Base-by-base conservation (phyloP, 2,888 invertebrate genomes). In the Drosophila mayaguana region DNA sequence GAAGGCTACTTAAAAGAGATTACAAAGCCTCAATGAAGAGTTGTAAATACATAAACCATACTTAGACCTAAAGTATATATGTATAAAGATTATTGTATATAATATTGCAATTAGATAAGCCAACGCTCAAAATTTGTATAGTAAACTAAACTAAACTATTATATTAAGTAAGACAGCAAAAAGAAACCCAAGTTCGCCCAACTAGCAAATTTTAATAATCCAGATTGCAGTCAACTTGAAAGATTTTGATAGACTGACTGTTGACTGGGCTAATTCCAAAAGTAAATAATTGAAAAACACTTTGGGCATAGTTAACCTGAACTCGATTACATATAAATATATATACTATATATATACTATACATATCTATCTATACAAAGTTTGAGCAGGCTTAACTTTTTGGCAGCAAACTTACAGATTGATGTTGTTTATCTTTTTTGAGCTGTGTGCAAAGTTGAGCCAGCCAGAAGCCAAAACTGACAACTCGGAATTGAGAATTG, bases 361-460 rank as follows among this genome's bases (percentile, higher is more conserved):
- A 36, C 16, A 38, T 38, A 22, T n/a, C 38, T 36, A 20, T 36
- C 22, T 50, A 61, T 45, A 38, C 57, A 32, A 57, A 61, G 48
- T 42, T 25, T n/a, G 20, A 12, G 18, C 45, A 20, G 43, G 20
- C 56, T 61, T 60, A 79, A 85, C 68, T 76, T 82, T 65, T 65
- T 43, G 50, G 40, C 59, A 56, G 65, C 66, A 79, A 79, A 66
- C 70, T 66, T 62, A 43, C 57, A 65, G 86, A 79, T 82, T 88
- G 79, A 81, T 82, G 86, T 72, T 76, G 86, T 75, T 88, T 75
- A 85, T 83, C 82, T 80, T 81, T 80, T 81, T 34, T 64, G 63
- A 69, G 81, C 74, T 76, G 62, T 53, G 80, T 34, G 54, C 16
- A 66, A 59, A 51, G 48, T 74, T 75, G 64, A 54, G 32, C 65